Evolutionary conservation across 2,113 vertebrate genomes (phyloP), one percentile per base, ranked within the genome.

Genomic region (Hippotragus niger): DNA sequence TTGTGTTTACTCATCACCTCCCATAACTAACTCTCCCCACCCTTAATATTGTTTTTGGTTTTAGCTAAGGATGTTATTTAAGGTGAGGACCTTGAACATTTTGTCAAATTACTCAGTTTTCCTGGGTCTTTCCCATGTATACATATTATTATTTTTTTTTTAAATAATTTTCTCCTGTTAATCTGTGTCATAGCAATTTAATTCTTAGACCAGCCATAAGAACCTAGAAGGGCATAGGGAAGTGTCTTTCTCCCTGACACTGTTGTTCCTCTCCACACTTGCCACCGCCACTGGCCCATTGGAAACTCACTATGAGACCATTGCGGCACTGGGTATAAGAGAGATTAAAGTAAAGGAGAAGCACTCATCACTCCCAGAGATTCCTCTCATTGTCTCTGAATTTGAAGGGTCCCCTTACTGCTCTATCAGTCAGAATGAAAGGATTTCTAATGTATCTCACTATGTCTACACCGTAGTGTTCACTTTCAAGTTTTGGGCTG

Each of bases 361-460:
- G 23, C 52, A n/a, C 10, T 11, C 47, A 21, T 81, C 47, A 33
- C 4, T 1, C 15, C 15, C 11, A 11, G 9, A 2, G 4, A 2
- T 10, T 88, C 7, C 15, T 55, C 12, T 52, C 27, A 9, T 8
- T 11, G 6, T 27, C 16, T 60, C 27, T 91, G 31, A 78, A 5
- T 52, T 47, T 74, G 45, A 83, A 31, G 3, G 3, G 25, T 91
- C 29, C 10, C 8, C 52, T 84, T 45, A 23, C 33, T 58, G 12
- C n/a, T 25, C 7, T 25, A 6, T 17, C 8, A 25, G 9, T 8
- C 25, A 29, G 40, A 57, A 29, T 10, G 27, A n/a, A 16, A 90
- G 7, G 17, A 19, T 74, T 57, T 81, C 17, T 80, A 33, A 27
- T 19, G 19, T 15, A 27, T 80, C 50, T 47, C 21, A 14, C 64